These are phyloP conservation scores for Cepaea hortensis DNA, from an alignment of 2,888 invertebrate species.

Conservation along the genomic window DNA sequence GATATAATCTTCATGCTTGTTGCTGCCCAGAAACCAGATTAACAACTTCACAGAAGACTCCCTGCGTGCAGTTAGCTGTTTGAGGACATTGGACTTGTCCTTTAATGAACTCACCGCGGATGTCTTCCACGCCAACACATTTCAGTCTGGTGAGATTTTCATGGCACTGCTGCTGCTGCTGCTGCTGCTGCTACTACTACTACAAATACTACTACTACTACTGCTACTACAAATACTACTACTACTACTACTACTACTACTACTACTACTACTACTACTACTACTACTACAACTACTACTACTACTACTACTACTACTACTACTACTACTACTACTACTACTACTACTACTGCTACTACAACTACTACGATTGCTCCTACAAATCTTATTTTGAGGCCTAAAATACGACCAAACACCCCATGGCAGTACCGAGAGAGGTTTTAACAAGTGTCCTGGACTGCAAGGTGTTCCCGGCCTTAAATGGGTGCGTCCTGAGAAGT, in stretches of 20 bases:
- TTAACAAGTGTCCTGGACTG: too few relatives aligned
- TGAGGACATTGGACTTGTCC: constrained; percentile 19
- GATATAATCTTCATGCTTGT: not conserved
- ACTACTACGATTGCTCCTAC: not conserved
- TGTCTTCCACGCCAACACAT: not conserved
- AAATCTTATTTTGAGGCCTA: too few relatives aligned
- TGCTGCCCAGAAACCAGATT: constrained; percentile 12
- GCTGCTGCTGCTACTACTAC: not conserved
- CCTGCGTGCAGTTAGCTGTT: not conserved
- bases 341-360: constrained; percentile 22
- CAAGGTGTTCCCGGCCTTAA: too few relatives aligned
- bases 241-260: constrained; percentile 33
- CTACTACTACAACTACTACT: constrained; percentile 33
- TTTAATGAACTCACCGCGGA: constrained; percentile 17
- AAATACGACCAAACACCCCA: too few relatives aligned
- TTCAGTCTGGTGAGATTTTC: constrained; percentile 18
- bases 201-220: constrained; percentile 23
- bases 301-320: constrained; percentile 35
- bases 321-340: constrained; percentile 23
- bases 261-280: constrained; percentile 34
- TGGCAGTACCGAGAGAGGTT: too few relatives aligned
- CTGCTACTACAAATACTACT: not conserved
- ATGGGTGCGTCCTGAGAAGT: too few relatives aligned
- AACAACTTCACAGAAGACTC: not conserved
- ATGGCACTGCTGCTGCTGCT: not conserved